phyloP scores from a whole-genome alignment of 2,113 vertebrate genomes.

The Anoura caudifer region DNA sequence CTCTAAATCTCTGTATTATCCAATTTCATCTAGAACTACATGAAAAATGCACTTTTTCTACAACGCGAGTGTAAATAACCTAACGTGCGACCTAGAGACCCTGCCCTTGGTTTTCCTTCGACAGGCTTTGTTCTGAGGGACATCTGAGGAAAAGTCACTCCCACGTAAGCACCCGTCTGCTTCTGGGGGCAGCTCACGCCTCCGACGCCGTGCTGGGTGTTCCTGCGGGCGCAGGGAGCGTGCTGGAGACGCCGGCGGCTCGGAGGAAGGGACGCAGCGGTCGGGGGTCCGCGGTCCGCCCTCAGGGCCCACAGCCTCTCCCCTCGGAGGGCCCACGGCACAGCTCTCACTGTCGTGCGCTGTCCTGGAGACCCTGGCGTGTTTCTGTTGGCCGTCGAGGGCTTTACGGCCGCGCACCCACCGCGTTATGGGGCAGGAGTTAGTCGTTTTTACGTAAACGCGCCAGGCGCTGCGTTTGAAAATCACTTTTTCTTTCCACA shows the following conservation, averaged over 20 bases:
- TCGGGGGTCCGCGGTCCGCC: neutral
- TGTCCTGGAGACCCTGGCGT: neutral
- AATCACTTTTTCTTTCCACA: neutral
- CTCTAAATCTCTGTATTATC: neutral
- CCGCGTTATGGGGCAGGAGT: neutral
- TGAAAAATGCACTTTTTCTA: neutral
- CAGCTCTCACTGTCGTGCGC: neutral
- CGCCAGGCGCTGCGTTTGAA: neutral
- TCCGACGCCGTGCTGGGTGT: neutral
- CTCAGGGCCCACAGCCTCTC: neutral
- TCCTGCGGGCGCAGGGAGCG: neutral
- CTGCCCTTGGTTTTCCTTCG: constrained; percentile 5
- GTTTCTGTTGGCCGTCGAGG: neutral
- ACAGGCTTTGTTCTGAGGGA: neutral
- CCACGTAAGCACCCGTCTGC: neutral
- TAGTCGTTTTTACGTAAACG: neutral
- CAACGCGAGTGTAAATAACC: neutral
- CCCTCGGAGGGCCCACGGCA: neutral
- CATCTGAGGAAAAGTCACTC: neutral
- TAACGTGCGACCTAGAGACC: neutral
- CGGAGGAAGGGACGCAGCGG: neutral
- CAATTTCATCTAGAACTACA: neutral
- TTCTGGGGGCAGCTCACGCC: neutral
- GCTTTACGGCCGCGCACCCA: neutral
- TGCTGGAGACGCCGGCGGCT: neutral